A percentile compares a stretch with the other conserved stretches of the same genome.
Evolutionary conservation across 2,797 vertebrate genomes (phyloP).

Genomic region (Poliocrania exsul): DNA sequence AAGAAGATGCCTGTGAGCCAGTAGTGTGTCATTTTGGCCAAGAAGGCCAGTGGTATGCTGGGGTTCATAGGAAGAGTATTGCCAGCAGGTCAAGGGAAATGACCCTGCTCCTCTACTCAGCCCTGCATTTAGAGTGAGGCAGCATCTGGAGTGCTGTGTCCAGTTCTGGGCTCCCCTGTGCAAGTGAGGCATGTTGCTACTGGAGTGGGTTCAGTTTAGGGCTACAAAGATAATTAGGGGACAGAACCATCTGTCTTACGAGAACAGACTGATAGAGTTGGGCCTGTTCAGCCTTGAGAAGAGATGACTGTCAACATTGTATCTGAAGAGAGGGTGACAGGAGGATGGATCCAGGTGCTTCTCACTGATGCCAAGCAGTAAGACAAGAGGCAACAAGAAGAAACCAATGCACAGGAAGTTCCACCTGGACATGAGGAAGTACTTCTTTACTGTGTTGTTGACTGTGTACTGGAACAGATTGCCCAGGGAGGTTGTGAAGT

Average conservation of each 20-base stretch:
- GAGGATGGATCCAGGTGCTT: background rate
- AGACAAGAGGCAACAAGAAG: background rate
- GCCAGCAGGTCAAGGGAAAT: background rate
- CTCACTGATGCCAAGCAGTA: background rate
- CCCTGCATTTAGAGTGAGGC: too few relatives aligned
- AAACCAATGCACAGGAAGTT: background rate
- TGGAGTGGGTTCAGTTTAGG: background rate
- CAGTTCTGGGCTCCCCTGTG: background rate
- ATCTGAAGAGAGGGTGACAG: background rate
- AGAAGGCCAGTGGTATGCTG: rapidly evolving
- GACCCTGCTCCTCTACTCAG: background rate
- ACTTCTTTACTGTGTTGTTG: background rate
- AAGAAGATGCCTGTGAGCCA: background rate
- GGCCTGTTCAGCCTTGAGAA: background rate
- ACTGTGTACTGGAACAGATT: background rate
- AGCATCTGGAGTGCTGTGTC: background rate
- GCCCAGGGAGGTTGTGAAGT: background rate
- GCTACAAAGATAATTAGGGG: background rate
- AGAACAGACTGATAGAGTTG: background rate
- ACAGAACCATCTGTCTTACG: background rate
- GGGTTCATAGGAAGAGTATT: background rate
- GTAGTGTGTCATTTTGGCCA: background rate
- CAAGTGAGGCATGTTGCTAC: background rate
- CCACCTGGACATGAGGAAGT: background rate
- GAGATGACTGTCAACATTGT: background rate